Percentiles rank a stretch among this genome's conserved stretches.
phyloP scores from a whole-genome alignment of 2,888 invertebrate genomes.

The Acholoe squamosa region DNA sequence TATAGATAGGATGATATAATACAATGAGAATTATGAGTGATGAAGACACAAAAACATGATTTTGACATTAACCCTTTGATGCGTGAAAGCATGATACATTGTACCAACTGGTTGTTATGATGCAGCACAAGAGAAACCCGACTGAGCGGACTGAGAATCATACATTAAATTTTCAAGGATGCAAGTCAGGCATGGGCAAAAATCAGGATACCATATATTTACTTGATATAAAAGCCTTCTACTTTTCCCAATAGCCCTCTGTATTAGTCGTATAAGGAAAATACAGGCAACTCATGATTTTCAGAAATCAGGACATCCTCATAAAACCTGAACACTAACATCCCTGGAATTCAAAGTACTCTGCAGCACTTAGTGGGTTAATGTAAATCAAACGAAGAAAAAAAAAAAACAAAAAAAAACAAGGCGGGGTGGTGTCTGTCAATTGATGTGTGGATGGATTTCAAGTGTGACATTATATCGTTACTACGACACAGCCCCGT shows the following conservation, averaged over 20 bases:
- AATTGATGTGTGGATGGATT: neutral
- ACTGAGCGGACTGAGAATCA: too few species aligned
- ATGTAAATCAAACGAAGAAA: neutral
- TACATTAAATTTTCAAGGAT: too few species aligned
- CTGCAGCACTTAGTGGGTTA: neutral
- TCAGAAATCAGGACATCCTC: neutral
- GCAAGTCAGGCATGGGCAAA: too few species aligned
- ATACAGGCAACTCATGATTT: neutral
- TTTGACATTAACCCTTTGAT: neutral
- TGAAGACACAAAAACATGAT: neutral
- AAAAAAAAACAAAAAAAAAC: neutral
- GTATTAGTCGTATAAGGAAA: too few species aligned
- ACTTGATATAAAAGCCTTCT: too few species aligned
- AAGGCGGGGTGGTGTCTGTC: neutral
- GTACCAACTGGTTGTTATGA: too few species aligned
- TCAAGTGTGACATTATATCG: neutral
- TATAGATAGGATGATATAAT: constrained; percentile 2
- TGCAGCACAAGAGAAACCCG: neutral
- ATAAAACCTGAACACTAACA: too few species aligned
- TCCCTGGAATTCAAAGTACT: neutral
- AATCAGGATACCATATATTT: too few species aligned
- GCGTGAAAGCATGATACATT: too few species aligned
- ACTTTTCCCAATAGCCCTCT: too few species aligned
- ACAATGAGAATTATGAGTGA: neutral
- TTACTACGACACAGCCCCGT: neutral